A percentile compares a stretch with the other conserved stretches of the same genome.
Conservation (phyloP, 2,113 vertebrate genomes). For the Dipodomys ordii region DNA sequence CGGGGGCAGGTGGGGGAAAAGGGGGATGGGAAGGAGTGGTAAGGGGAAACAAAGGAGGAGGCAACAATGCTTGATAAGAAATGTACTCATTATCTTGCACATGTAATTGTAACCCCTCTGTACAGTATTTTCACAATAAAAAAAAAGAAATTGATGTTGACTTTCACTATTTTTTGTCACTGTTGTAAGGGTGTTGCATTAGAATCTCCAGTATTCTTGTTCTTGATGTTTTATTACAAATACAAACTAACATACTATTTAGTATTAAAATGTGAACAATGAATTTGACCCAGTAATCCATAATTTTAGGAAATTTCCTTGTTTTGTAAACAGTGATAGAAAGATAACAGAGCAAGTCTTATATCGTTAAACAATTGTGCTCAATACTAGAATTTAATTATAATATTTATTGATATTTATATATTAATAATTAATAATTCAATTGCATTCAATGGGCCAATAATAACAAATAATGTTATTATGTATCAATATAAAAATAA, state of each 20-base stretch:
- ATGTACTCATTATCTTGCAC: too few species aligned
- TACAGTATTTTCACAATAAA: too few species aligned
- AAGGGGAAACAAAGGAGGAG: too few species aligned
- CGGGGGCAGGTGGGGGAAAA: too few species aligned
- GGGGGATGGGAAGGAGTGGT: too few species aligned
- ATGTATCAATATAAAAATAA: too few species aligned
- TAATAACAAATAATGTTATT: too few species aligned
- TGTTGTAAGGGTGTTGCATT: background rate
- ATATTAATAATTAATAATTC: too few species aligned
- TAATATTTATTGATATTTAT: too few species aligned
- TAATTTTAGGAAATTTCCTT: background rate
- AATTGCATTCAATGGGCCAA: too few species aligned
- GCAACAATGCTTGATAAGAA: too few species aligned
- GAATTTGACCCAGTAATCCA: background rate
- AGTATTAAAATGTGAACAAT: background rate
- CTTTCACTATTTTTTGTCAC: background rate
- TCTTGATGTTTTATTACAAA: background rate
- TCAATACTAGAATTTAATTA: background rate
- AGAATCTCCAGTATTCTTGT: background rate
- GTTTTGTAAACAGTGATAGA: background rate
- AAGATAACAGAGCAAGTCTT: background rate
- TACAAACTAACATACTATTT: background rate
- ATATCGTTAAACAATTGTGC: background rate
- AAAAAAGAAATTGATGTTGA: background rate
- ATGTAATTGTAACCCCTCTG: too few species aligned